A percentile compares a stretch with the other conserved stretches of the same genome.
Evolutionary conservation across 2,888 invertebrate genomes (phyloP).

Genomic region (Pristionchus mayeri): DNA sequence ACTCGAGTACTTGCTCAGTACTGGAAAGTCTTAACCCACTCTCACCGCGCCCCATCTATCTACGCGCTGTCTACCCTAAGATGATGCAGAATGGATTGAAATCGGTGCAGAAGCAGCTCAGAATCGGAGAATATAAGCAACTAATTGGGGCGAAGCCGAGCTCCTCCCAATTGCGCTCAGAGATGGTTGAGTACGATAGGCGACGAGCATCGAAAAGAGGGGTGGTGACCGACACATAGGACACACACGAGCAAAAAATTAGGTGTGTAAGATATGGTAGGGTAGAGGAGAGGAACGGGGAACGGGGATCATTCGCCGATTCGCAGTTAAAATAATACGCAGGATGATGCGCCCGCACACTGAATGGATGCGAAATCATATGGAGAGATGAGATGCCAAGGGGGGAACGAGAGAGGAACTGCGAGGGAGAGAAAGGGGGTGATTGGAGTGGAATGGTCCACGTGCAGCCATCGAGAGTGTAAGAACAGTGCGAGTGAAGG

Average conservation of each 20-base stretch:
- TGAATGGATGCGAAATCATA: background rate
- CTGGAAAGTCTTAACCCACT: background rate
- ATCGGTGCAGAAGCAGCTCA: too few species aligned
- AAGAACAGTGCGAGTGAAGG: too few species aligned
- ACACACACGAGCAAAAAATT: background rate
- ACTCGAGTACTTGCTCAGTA: too few species aligned
- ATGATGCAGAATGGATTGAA: background rate
- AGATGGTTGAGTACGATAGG: background rate
- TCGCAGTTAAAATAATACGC: slow-evolving; percentile 39
- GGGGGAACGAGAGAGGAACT: too few species aligned
- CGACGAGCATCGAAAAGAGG: background rate
- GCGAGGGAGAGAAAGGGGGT: too few species aligned
- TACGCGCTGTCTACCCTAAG: background rate
- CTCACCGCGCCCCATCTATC: background rate
- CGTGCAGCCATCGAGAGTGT: too few species aligned
- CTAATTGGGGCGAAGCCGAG: too few species aligned
- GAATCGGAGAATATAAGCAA: too few species aligned
- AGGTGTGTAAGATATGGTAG: background rate
- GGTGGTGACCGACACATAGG: background rate
- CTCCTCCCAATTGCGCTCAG: background rate
- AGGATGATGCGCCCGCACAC: background rate
- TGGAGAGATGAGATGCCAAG: background rate
- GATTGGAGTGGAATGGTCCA: too few species aligned
- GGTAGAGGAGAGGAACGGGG: too few species aligned
- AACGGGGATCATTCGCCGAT: background rate